Evolutionary conservation across 2,113 vertebrate genomes (phyloP), one percentile per base, ranked within the genome.

Genomic region (Solea senegalensis): DNA sequence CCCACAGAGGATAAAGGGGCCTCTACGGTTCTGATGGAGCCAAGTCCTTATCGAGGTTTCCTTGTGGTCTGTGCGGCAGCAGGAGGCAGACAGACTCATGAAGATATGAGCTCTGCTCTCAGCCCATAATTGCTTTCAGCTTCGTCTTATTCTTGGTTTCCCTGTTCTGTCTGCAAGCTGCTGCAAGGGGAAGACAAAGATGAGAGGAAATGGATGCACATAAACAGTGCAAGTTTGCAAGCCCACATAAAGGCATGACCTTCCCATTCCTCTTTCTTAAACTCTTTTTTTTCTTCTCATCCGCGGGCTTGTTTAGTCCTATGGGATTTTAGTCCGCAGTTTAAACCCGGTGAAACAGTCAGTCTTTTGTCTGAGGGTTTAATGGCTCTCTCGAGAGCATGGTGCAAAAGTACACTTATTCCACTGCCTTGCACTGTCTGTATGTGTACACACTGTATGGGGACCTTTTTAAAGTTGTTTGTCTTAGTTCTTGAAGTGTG

Each of bases 71-170:
- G 40, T 9, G 48, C 34, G 45, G 55, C 74, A 71, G 79, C 54
- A 61, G 79, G 49, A 78, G 61, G 58, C 60, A 80, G 81, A 80
- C 65, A 50, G 52, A 78, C 76, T 74, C n/a, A 54, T 56, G 46
- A 71, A 73, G 81, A 89, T 83, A 76, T 80, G 69, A 76, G 67
- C 48, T 76, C 51, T 41, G 73, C 57, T 61, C 78, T 72, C 78
- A 83, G 77, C 81, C 51, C 13, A 64, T 90, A 92, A 93, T 90
- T 90, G 69, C 83, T 89, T 86, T 88, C 86, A 91, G 82, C 68
- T 83, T 83, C 9, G 50, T 72, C 76, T 80, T 76, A 69, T 84
- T 74, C 55, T 78, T 72, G 16, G n/a, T 66, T 78, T 65, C 69
- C 72, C 46, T 21, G 49, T 57, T 83, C 72, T 78, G 74, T 81